A percentile compares a stretch with the other conserved stretches of the same genome.
phyloP scores from a whole-genome alignment of 2,113 vertebrate species.

The Crocuta crocuta region DNA sequence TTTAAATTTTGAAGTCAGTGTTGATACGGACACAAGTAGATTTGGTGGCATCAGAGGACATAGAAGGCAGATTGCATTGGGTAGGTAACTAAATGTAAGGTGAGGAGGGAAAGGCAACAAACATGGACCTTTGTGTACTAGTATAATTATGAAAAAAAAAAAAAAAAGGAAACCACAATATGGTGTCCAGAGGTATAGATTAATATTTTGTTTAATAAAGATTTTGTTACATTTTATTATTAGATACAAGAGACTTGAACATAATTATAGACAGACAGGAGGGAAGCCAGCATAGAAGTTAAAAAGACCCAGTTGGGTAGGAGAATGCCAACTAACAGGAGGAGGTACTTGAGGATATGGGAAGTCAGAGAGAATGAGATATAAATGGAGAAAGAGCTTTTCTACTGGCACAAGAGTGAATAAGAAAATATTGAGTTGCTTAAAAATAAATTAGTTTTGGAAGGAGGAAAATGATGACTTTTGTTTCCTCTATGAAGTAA shows the following conservation, averaged over 20 bases:
- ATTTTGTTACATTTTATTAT: neutral
- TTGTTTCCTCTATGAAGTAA: neutral
- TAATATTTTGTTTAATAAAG: constrained; percentile 25
- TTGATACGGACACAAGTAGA: neutral
- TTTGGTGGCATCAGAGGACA: neutral
- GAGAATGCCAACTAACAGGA: neutral
- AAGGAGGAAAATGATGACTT: neutral
- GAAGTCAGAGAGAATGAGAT: neutral
- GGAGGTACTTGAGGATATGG: neutral
- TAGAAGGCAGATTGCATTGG: neutral
- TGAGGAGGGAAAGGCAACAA: neutral
- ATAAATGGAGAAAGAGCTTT: neutral
- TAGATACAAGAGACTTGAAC: neutral
- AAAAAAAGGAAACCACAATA: neutral
- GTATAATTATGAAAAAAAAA: neutral
- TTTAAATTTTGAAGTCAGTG: neutral
- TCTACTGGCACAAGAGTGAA: neutral
- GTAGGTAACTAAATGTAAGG: neutral
- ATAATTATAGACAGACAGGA: neutral
- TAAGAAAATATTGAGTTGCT: neutral
- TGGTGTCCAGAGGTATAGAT: neutral
- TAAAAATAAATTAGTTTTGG: neutral
- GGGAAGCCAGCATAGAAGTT: neutral
- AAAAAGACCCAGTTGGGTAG: neutral
- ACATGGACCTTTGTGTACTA: neutral